These are phyloP conservation scores for Drosophila parabipectinata DNA, from an alignment of 1,140 invertebrate genomes.

Conservation along the genomic window DNA sequence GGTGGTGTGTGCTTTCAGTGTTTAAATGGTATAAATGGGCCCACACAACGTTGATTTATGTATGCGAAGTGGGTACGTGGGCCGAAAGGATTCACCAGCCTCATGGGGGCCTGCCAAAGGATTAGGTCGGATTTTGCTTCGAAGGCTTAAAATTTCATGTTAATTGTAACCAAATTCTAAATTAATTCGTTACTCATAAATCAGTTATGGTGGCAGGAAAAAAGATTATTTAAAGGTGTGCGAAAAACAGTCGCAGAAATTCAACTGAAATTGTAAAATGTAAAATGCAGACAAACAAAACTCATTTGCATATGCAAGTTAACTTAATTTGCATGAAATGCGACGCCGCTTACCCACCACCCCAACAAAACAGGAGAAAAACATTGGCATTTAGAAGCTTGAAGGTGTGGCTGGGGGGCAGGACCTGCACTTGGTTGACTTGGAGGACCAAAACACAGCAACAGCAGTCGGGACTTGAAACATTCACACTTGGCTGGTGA, in stretches of 20 bases:
- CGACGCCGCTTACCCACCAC: slow-evolving; percentile 36
- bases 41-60: slow-evolving; percentile 57
- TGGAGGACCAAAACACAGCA: slow-evolving; percentile 9
- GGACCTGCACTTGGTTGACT: slow-evolving; percentile 27
- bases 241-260: slow-evolving; percentile 26
- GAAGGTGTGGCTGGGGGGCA: neutral
- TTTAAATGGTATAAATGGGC: slow-evolving; percentile 74
- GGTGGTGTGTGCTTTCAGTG: slow-evolving; percentile 39
- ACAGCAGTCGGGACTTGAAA: slow-evolving; percentile 6
- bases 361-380: slow-evolving; percentile 7
- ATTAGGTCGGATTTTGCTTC: slow-evolving; percentile 22
- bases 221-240: slow-evolving; percentile 6
- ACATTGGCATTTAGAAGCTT: neutral
- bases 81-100: slow-evolving; percentile 18
- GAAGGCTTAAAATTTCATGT: slow-evolving; percentile 51
- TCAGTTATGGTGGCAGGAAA: slow-evolving; percentile 37
- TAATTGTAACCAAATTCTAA: slow-evolving; percentile 69
- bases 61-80: slow-evolving; percentile 5
- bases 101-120: slow-evolving; percentile 20
- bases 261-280: slow-evolving; percentile 33
- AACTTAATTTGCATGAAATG: slow-evolving; percentile 74
- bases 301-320: slow-evolving; percentile 66
- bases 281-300: slow-evolving; percentile 21
- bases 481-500: slow-evolving; percentile 31
- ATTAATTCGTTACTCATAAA: slow-evolving; percentile 71